Conservation (phyloP, 2,797 vertebrate species). For the Pampus argenteus region DNA sequence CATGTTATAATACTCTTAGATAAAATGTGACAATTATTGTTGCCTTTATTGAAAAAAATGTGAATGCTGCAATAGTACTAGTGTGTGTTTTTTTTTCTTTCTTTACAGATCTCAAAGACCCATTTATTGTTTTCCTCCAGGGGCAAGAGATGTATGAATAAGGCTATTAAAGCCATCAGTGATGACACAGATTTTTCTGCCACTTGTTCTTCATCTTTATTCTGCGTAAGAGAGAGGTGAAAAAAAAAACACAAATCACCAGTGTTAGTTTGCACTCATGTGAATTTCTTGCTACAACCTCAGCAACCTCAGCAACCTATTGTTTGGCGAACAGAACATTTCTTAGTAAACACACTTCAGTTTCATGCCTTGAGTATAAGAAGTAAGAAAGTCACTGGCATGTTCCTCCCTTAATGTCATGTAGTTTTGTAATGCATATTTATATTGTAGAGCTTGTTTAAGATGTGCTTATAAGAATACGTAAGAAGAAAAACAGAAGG, state of each 20-base stretch:
- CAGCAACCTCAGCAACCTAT: conserved; percentile 23
- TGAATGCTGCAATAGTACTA: neutral
- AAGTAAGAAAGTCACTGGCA: conserved; percentile 21
- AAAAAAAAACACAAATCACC: neutral
- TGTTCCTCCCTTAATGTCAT: conserved; percentile 33
- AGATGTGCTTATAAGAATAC: conserved; percentile 3
- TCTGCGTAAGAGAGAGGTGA: neutral
- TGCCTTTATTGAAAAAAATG: neutral
- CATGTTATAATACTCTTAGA: no score
- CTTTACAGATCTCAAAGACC: neutral
- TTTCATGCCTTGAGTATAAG: conserved; percentile 16
- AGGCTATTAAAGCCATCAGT: neutral
- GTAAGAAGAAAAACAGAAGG: conserved; percentile 19
- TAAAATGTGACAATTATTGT: no score
- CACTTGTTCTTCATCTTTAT: conserved; percentile 3
- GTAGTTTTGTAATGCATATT: conserved; percentile 39
- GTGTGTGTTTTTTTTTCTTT: neutral
- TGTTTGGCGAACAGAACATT: conserved; percentile 23
- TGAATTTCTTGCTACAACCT: neutral
- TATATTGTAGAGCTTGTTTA: conserved; percentile 27
- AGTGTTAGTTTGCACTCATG: neutral
- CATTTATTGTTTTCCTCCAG: neutral
- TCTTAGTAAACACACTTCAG: conserved; percentile 29
- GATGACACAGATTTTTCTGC: conserved; percentile 6
- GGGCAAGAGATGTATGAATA: neutral